These are phyloP conservation scores for Drosophila mettleri DNA, from an alignment of 2,888 invertebrate genomes.

Conservation along the genomic window DNA sequence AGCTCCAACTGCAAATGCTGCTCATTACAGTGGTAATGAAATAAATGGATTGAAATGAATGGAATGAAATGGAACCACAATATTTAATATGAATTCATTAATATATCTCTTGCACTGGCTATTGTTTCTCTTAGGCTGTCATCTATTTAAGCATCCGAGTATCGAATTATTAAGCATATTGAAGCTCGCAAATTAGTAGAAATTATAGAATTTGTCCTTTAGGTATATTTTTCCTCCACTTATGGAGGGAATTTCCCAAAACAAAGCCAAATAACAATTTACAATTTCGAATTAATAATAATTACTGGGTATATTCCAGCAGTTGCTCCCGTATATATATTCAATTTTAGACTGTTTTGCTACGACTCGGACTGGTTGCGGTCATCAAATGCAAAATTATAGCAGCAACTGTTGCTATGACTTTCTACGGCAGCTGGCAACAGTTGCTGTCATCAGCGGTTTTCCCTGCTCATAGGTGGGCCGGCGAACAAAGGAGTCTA, in stretches of 20 bases:
- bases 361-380: conserved; percentile 12
- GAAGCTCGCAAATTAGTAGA: too few relatives aligned
- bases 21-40: too few relatives aligned
- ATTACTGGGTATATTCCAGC: conserved; percentile 3
- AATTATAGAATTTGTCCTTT: too few relatives aligned
- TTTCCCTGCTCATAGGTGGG: conserved; percentile 10
- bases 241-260: not conserved
- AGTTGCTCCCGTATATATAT: not conserved
- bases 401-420: conserved; percentile 44
- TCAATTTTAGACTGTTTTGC: not conserved
- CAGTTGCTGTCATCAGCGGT: conserved; percentile 46
- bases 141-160: too few relatives aligned
- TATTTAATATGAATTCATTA: too few relatives aligned
- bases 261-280: not conserved
- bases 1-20: too few relatives aligned
- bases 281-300: not conserved
- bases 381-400: conserved; percentile 36
- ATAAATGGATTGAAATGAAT: too few relatives aligned
- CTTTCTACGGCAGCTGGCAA: conserved; percentile 35
- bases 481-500: conserved; percentile 6
- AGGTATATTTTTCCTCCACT: too few relatives aligned
- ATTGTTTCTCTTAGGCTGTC: too few relatives aligned
- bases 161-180: too few relatives aligned
- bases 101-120: too few relatives aligned
- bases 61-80: too few relatives aligned